Evolutionary conservation across 2,797 vertebrate species (phyloP).

Genomic region (Gymnothorax javanicus): DNA sequence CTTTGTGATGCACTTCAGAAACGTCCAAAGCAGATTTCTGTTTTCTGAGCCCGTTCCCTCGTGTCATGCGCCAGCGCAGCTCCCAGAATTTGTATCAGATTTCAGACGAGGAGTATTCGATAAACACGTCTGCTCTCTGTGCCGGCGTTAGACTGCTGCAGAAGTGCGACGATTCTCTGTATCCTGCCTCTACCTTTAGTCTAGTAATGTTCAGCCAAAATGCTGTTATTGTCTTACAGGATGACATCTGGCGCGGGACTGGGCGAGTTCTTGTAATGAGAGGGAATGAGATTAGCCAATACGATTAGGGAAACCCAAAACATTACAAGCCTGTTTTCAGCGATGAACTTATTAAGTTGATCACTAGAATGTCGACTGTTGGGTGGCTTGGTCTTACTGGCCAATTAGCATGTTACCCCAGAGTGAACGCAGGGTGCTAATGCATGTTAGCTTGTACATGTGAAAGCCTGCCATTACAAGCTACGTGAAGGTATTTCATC

Average conservation of each 20-base stretch:
- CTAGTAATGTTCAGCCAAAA: neutral
- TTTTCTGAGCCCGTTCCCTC: neutral
- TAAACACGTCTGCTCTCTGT: neutral
- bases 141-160: neutral
- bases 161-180: neutral
- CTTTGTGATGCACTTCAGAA: neutral
- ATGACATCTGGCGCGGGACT: neutral
- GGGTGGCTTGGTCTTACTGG: neutral
- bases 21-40: neutral
- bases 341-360: neutral
- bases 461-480: neutral
- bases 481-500: neutral
- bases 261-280: neutral
- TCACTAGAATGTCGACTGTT: neutral
- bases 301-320: neutral
- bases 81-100: neutral
- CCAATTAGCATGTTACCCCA: neutral
- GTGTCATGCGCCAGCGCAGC: neutral
- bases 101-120: neutral
- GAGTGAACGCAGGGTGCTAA: neutral
- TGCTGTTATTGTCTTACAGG: neutral
- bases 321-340: neutral
- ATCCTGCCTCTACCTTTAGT: neutral
- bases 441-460: neutral
- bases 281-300: slow-evolving; percentile 4